Base-by-base conservation (phyloP, 2,888 invertebrate genomes). In the Ferdinandea cuprea region DNA sequence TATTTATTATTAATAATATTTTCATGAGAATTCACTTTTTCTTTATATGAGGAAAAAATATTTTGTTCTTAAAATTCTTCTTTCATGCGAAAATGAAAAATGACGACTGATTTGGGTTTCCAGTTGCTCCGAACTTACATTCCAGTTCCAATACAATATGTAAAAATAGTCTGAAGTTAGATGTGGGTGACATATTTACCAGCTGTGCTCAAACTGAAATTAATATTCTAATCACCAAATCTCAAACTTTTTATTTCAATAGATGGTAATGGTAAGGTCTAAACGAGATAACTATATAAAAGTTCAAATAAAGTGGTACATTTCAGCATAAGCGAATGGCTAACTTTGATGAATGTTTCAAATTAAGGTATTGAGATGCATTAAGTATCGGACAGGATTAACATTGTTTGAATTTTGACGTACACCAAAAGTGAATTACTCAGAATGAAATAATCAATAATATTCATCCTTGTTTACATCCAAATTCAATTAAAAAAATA, bases 101-200 rank as follows among this genome's bases (percentile, higher is more conserved):
- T 83, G 81, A 83, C 81, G 81, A 83, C 78, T 83, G 63, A 83
- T 66, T 81, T 61, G 5, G 30, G 28, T 66, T 61, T 63, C 61
- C 79, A 74, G 74, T 74, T 7, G 44, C 15, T 80, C 25, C 25
- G 40, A 42, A 42, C 15, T 58, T n/a, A n/a, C n/a, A n/a, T n/a
- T 19, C 8, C n/a, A 28, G 40, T 25, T 35, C 17, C 17, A 13
- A 4, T 66, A 25, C 46, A 54, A 48, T 50, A 17, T 52, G 56
- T 6, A 30, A 76, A 80, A 80, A 80, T 76, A 76, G 58, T 11
- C 30, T 46, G 76, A 81, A 81, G 80, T 76, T 65, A 30, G 76
- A 30, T 77, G 69, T 9, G 5, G 0, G 8, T 0, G 4, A 7
- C 8, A 4, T n/a, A 13, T 0, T 9, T 4, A 3, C 2, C 44